Conservation (phyloP, 2,888 invertebrate genomes). For the Celastrina argiolus region DNA sequence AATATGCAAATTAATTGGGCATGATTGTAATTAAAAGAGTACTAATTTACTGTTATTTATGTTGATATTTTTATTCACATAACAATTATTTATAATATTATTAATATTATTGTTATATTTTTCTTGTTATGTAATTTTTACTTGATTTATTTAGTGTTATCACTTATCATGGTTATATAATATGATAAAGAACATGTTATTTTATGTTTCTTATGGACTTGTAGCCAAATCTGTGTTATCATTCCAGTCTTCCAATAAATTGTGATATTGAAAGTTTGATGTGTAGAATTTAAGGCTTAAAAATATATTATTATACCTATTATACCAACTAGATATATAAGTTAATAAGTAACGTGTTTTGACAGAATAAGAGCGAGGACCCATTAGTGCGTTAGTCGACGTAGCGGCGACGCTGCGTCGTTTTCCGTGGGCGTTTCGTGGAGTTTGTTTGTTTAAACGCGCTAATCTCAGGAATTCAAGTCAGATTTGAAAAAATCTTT, state of each 20-base stretch:
- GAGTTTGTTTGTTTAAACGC: too few species aligned
- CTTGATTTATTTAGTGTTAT: slow-evolving; percentile 10
- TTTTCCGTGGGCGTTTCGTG: too few species aligned
- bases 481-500: too few species aligned
- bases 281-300: slow-evolving; percentile 11
- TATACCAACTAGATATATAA: background rate
- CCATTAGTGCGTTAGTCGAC: too few species aligned
- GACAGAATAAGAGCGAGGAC: too few species aligned
- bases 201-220: background rate
- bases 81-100: background rate
- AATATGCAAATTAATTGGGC: background rate
- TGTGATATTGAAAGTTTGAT: slow-evolving; percentile 44
- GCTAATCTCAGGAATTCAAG: too few species aligned
- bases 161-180: too few species aligned
- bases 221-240: slow-evolving; percentile 30
- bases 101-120: background rate
- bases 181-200: too few species aligned
- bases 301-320: slow-evolving; percentile 1
- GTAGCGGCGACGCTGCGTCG: too few species aligned
- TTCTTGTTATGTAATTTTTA: background rate
- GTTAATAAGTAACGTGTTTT: background rate
- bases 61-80: background rate
- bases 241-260: slow-evolving; percentile 61
- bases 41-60: background rate
- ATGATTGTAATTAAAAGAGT: background rate